These are phyloP conservation scores for Piprites chloris DNA, from an alignment of 2,113 vertebrate genomes.

Conservation along the genomic window DNA sequence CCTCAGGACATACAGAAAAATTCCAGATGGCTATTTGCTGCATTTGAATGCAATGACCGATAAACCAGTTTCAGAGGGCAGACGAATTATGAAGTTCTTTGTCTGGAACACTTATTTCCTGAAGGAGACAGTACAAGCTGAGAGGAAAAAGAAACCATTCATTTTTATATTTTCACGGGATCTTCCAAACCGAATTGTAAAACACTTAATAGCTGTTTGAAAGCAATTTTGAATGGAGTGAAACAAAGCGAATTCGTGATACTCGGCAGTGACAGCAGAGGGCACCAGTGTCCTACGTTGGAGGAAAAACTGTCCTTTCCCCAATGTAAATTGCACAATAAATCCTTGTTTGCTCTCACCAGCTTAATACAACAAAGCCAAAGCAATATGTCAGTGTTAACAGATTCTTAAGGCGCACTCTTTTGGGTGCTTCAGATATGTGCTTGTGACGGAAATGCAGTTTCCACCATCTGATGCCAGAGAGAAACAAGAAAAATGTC, in stretches of 20 bases:
- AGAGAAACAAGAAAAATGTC: background rate
- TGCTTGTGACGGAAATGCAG: background rate
- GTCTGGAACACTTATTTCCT: background rate
- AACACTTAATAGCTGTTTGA: background rate
- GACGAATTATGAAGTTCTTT: background rate
- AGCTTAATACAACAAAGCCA: slow-evolving; percentile 3
- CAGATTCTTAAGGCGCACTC: background rate
- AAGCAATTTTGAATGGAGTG: background rate
- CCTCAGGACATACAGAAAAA: background rate
- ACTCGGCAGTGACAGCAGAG: slow-evolving; percentile 69
- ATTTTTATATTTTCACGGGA: background rate
- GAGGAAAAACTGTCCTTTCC: background rate
- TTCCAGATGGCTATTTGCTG: background rate
- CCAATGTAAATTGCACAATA: background rate
- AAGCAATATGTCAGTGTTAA: background rate
- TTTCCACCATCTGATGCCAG: background rate
- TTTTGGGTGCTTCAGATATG: background rate
- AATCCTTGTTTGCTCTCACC: background rate
- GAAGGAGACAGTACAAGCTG: background rate
- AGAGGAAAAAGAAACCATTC: background rate
- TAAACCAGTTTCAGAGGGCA: background rate
- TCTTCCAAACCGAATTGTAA: background rate
- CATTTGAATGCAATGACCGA: rapidly evolving
- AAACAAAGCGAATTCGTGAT: background rate
- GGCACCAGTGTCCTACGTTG: slow-evolving; percentile 63